These are phyloP conservation scores for Heliconius hortense DNA, from an alignment of 2,888 invertebrate genomes.

Conservation along the genomic window DNA sequence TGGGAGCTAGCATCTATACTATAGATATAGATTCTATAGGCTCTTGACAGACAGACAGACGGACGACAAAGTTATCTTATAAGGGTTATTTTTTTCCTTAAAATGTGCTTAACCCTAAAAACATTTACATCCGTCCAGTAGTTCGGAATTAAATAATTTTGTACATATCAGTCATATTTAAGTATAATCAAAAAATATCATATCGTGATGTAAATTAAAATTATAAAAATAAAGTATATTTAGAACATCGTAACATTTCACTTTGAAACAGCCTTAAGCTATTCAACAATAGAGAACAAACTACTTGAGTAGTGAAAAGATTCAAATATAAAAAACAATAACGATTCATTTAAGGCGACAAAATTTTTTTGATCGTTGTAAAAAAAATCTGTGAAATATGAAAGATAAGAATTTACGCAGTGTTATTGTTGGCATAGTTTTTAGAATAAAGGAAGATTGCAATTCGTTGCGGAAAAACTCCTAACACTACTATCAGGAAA, in stretches of 20 bases:
- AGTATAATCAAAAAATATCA: neutral
- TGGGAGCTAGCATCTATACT: no score
- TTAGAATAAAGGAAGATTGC: constrained; percentile 42
- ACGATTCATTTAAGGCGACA: constrained; percentile 20
- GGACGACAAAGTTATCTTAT: no score
- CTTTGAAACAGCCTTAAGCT: neutral
- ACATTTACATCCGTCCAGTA: no score
- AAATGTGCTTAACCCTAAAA: no score
- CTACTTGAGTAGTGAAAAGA: neutral
- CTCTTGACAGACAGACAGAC: no score
- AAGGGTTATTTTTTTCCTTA: no score
- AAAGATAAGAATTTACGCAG: constrained; percentile 30
- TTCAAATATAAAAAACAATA: constrained; percentile 9
- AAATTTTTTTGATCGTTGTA: constrained; percentile 26
- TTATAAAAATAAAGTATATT: neutral
- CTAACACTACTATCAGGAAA: constrained; percentile 26
- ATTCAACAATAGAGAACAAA: constrained; percentile 2
- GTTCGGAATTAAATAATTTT: neutral
- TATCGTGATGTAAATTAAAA: neutral
- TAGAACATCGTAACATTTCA: no score
- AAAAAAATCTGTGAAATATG: constrained; percentile 19
- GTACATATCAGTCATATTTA: neutral
- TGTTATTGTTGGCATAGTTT: constrained; percentile 39
- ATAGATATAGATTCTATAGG: no score
- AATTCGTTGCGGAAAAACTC: constrained; percentile 33